These are phyloP conservation scores for Nycticebus coucang DNA, from an alignment of 2,113 vertebrate genomes.

Conservation along the genomic window DNA sequence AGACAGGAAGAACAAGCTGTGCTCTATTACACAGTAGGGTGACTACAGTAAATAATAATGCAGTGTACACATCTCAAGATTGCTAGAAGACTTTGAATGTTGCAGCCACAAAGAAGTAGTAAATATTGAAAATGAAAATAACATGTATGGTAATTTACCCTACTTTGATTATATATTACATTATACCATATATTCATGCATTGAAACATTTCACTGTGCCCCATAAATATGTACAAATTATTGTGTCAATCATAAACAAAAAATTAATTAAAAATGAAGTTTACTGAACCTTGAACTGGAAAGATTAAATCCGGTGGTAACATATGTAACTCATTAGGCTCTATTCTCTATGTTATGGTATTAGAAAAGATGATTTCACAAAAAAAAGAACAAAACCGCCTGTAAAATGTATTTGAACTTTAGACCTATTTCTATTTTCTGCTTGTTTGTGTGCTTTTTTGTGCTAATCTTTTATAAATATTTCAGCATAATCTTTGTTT, in stretches of 20 bases:
- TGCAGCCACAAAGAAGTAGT: background rate
- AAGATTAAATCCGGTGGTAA: background rate
- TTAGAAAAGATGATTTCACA: background rate
- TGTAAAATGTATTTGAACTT: background rate
- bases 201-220: background rate
- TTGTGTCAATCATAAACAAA: background rate
- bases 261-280: background rate
- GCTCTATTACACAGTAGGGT: background rate
- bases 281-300: background rate
- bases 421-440: conserved; percentile 10
- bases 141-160: background rate
- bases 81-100: background rate
- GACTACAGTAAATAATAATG: background rate
- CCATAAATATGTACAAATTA: background rate
- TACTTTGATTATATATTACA: background rate
- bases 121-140: background rate
- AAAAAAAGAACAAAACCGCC: background rate
- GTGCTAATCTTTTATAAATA: background rate
- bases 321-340: background rate
- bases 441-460: background rate
- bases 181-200: background rate
- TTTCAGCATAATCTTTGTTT: background rate
- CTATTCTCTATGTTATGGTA: background rate
- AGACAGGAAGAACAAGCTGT: background rate
- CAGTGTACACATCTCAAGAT: background rate